Evolutionary conservation across 2,888 invertebrate species (phyloP).

Genomic region (Melieria crassipennis): DNA sequence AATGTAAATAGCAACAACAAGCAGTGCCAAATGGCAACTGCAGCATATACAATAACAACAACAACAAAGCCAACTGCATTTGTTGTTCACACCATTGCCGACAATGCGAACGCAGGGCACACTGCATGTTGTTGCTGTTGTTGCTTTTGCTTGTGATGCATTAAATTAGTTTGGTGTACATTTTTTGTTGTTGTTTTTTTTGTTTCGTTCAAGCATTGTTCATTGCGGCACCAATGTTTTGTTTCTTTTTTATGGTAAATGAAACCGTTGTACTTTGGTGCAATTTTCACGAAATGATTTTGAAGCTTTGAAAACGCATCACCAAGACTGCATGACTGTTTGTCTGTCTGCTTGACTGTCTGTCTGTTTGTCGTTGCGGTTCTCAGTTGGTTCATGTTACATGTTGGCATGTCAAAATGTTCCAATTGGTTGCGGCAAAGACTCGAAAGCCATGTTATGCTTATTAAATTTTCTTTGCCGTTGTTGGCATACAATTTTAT

Average conservation of each 20-base stretch:
- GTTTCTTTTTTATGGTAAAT: no score
- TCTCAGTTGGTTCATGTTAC: constrained; percentile 37
- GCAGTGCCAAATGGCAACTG: neutral
- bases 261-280: no score
- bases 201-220: neutral
- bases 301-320: constrained; percentile 4
- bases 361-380: constrained; percentile 26
- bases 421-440: no score
- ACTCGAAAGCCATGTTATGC: no score
- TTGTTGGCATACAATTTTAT: neutral
- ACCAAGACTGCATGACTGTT: neutral
- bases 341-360: no score
- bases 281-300: neutral
- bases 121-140: no score
- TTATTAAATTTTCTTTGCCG: neutral
- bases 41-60: neutral
- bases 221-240: no score
- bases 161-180: constrained; percentile 37
- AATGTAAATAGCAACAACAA: no score
- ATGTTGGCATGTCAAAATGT: constrained; percentile 15
- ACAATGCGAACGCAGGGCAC: neutral
- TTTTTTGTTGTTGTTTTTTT: constrained; percentile 1
- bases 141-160: constrained; percentile 9
- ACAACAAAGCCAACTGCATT: neutral
- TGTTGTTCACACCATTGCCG: neutral